Evolutionary conservation across 1,140 invertebrate genomes (phyloP), one percentile per base, ranked within the genome.

Genomic region (Heterodera schachtii): DNA sequence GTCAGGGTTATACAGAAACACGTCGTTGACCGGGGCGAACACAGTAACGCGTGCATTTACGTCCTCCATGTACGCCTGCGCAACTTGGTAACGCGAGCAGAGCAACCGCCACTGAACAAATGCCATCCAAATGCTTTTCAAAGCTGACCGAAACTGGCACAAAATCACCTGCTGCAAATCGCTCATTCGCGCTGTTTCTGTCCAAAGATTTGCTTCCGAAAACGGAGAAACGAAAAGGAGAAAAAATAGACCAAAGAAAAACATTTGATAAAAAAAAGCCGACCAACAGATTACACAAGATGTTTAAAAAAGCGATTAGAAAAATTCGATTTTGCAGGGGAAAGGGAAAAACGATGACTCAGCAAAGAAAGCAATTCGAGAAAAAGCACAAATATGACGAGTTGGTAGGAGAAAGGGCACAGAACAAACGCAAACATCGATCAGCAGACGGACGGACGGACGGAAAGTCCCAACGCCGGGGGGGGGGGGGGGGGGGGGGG

Each of bases 1-100:
- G 81, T 89, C 85, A 41, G 88, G 88, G 84, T 89, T 90, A 78
- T 90, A 90, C 43, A 90, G 84, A 80, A 90, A 89, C 44, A 89
- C 88, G 73, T 89, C 88, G 80, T 89, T 88, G 41, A 89, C 88
- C 11, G 89, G 89, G 13, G 88, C 89, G 79, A 89, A 90, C 44
- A 90, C 80, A 49, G 89, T 90, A 44, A 90, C 80, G 43, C 87
- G 44, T 8, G 88, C 88, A 80, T 89, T 89, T 41, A 81, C 85
- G 79, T 89, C 88, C 71, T 89, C 85, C 89, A 89, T 90, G 70
- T 89, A 89, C 3, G 88, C 89, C 49, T 85, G 81, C 2, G 85
- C 82, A 19, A 89, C 88, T 69, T 87, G 82, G 73, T 89, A 89
- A 11, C 85, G 84, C 16, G 86, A 89, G 77, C 87, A 88, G 5